A percentile compares a stretch with the other conserved stretches of the same genome.
phyloP scores from a whole-genome alignment of 2,888 invertebrate species.

The Cheilosia vernalis region DNA sequence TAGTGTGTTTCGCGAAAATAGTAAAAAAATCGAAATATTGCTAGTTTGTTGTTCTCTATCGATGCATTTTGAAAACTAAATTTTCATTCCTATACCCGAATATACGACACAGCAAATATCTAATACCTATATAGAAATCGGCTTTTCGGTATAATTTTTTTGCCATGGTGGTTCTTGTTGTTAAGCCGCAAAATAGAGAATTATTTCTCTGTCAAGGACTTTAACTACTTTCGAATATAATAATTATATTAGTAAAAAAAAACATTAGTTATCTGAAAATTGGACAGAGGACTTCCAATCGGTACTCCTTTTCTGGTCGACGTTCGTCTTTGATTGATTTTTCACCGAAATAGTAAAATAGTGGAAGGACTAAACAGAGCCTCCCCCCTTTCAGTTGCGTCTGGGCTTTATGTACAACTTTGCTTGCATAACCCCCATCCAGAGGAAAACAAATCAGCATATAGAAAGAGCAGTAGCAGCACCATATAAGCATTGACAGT shows the following conservation, averaged over 20 bases:
- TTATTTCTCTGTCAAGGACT: conserved; percentile 5
- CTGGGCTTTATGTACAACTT: conserved; percentile 54
- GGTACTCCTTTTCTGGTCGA: not conserved
- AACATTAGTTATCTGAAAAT: not conserved
- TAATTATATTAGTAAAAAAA: not conserved
- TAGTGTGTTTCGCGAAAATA: conserved; percentile 27
- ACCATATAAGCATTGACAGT: conserved; percentile 10
- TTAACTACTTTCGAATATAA: not conserved
- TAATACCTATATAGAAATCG: conserved; percentile 32
- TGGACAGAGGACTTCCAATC: not conserved
- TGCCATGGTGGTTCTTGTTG: conserved; percentile 35
- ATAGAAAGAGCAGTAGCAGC: conserved; percentile 12
- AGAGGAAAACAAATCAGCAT: conserved; percentile 38
- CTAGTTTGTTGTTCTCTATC: conserved; percentile 32
- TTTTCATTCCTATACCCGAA: not conserved
- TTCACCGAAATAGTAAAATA: conserved; percentile 44
- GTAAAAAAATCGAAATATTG: not conserved
- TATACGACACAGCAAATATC: not conserved
- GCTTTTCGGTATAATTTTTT: conserved; percentile 51
- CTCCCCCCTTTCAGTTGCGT: conserved; percentile 36
- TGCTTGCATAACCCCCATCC: conserved; percentile 66
- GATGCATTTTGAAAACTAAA: not conserved
- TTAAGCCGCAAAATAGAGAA: conserved; percentile 17
- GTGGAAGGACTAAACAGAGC: conserved; percentile 24
- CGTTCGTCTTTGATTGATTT: conserved; percentile 64